phyloP scores from a whole-genome alignment of 2,113 vertebrate species.

The Lepisosteus osseus region DNA sequence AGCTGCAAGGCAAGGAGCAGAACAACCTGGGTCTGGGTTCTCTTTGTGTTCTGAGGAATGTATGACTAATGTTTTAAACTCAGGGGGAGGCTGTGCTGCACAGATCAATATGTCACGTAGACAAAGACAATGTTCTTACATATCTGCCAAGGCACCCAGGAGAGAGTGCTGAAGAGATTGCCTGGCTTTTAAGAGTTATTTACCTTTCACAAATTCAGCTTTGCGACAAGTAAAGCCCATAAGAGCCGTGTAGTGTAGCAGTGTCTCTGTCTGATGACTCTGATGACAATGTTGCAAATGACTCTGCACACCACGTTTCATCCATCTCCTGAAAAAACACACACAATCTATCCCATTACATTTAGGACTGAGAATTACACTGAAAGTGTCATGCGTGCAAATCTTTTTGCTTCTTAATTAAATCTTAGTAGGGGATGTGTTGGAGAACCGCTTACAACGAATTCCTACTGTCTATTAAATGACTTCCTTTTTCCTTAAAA shows the following conservation, averaged over 20 bases:
- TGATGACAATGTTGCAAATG: not conserved
- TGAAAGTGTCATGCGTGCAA: slow-evolving; percentile 8
- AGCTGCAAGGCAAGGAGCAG: too few species aligned
- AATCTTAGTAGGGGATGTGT: not conserved
- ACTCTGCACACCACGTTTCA: not conserved
- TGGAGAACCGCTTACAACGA: not conserved
- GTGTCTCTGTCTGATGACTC: not conserved
- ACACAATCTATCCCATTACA: too few species aligned
- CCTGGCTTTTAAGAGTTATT: not conserved
- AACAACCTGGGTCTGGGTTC: too few species aligned
- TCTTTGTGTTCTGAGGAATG: too few species aligned
- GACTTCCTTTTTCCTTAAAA: not conserved
- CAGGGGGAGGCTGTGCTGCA: not conserved
- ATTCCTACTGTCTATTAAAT: not conserved
- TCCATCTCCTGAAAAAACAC: not conserved
- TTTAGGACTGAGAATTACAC: not conserved
- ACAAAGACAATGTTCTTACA: not conserved
- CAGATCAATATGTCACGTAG: not conserved
- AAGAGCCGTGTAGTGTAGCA: not conserved
- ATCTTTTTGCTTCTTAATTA: slow-evolving; percentile 21
- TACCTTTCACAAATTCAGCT: too few species aligned
- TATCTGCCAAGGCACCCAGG: not conserved
- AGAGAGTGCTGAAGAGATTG: not conserved
- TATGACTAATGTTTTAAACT: not conserved
- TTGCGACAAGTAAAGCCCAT: too few species aligned